phyloP scores from a whole-genome alignment of 1,140 invertebrate species.

The Conopomorpha cramerella region DNA sequence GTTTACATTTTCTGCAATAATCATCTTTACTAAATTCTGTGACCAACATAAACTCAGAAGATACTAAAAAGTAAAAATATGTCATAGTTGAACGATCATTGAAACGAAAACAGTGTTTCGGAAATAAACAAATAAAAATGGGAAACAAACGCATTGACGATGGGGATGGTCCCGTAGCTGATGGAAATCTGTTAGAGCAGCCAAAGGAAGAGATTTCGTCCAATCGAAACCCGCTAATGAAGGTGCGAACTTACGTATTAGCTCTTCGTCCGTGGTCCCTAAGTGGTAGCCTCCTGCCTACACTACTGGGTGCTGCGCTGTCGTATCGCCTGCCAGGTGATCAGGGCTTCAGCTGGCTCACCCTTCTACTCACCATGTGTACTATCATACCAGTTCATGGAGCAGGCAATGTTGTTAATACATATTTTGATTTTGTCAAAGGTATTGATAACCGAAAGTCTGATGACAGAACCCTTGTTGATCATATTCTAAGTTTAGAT shows the following conservation, averaged over 20 bases:
- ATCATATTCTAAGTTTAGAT: slow-evolving; percentile 83
- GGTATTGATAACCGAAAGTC: slow-evolving; percentile 91
- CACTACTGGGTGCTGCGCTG: slow-evolving; percentile 82
- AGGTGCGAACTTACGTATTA: slow-evolving; percentile 83
- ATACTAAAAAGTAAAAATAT: too few relatives aligned
- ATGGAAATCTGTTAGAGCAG: slow-evolving; percentile 44
- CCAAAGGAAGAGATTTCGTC: slow-evolving; percentile 25
- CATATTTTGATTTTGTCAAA: slow-evolving; percentile 92
- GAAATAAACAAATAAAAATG: too few relatives aligned
- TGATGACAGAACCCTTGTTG: slow-evolving; percentile 91
- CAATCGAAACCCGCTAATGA: slow-evolving; percentile 69
- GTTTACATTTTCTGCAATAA: too few relatives aligned
- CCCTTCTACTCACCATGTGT: slow-evolving; percentile 79
- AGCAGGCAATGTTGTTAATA: slow-evolving; percentile 96
- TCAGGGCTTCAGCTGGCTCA: slow-evolving; percentile 76
- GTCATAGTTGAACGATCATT: too few relatives aligned
- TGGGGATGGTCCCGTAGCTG: slow-evolving; percentile 25
- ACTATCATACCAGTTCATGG: slow-evolving; percentile 91
- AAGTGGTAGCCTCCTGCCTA: slow-evolving; percentile 88
- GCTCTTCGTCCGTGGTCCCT: slow-evolving; percentile 92
- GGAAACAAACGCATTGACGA: too few relatives aligned
- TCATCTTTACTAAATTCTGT: too few relatives aligned
- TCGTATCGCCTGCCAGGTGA: slow-evolving; percentile 78
- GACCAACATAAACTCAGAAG: too few relatives aligned
- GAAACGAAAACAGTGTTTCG: too few relatives aligned